Conservation (phyloP, 2,797 vertebrate genomes). For the Alectoris magna region DNA sequence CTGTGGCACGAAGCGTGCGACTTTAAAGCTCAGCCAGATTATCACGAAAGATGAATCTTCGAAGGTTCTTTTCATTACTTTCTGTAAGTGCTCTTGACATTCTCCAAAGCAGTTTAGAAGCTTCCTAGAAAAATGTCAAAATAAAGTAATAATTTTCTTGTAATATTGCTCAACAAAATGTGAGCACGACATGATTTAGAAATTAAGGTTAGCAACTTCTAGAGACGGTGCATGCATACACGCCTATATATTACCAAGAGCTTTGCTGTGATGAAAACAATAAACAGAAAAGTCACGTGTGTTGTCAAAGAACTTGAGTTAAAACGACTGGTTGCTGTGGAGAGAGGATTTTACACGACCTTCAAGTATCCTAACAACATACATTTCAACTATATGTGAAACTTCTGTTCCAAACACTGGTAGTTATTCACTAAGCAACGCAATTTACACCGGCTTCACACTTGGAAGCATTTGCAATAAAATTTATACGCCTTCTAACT, state of each 20-base stretch:
- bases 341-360: neutral
- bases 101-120: constrained; percentile 35
- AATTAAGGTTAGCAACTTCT: neutral
- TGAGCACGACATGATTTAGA: neutral
- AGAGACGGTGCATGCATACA: neutral
- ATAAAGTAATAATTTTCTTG: constrained; percentile 38
- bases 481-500: neutral
- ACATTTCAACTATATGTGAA: neutral
- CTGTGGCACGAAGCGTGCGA: rapidly evolving
- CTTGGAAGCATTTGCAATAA: neutral
- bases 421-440: neutral
- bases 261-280: neutral
- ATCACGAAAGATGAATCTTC: constrained; percentile 38
- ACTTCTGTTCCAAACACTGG: neutral
- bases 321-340: neutral
- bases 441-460: neutral
- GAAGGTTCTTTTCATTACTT: constrained; percentile 55
- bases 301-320: neutral
- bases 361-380: neutral
- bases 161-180: constrained; percentile 31
- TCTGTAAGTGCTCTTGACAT: constrained; percentile 55
- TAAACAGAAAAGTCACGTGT: neutral
- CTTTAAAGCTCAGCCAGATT: constrained; percentile 33
- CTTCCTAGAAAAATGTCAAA: constrained; percentile 54
- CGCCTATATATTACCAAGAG: neutral